phyloP scores from a whole-genome alignment of 2,797 vertebrate species.

The Spinus pinus region DNA sequence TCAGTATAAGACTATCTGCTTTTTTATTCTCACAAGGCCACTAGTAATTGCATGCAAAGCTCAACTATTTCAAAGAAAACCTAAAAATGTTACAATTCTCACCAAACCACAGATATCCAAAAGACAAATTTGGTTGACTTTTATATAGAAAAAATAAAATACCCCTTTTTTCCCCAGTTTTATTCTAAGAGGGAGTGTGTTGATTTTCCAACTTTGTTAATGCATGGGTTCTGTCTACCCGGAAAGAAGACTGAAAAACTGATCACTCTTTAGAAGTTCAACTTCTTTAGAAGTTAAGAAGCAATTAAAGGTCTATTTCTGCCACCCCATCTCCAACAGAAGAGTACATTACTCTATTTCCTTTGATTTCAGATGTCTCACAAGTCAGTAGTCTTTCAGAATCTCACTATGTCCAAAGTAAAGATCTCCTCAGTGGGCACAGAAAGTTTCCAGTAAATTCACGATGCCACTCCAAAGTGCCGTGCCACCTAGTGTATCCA shows the following conservation, averaged over 20 bases:
- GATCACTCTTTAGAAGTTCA: background rate
- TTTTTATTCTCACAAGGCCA: slow-evolving; percentile 45
- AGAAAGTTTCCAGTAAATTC: slow-evolving; percentile 7
- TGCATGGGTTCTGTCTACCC: background rate
- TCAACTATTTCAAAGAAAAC: slow-evolving; percentile 30
- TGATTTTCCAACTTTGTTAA: background rate
- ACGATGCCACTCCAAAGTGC: background rate
- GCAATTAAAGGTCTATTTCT: background rate
- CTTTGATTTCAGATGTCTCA: background rate
- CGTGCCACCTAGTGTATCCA: background rate
- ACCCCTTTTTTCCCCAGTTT: background rate
- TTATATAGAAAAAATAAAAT: background rate
- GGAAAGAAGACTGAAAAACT: background rate
- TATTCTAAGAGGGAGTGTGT: background rate
- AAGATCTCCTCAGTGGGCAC: background rate
- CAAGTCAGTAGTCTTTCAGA: background rate
- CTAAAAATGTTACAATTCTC: background rate
- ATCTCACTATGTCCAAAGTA: background rate
- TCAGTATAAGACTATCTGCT: background rate
- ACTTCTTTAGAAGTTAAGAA: background rate
- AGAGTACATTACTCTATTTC: background rate
- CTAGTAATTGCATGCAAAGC: slow-evolving; percentile 45
- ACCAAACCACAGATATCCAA: background rate
- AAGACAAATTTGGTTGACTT: background rate
- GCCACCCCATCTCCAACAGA: background rate